Conservation (phyloP, 2,888 invertebrate species). For the Coleophora deauratella region DNA sequence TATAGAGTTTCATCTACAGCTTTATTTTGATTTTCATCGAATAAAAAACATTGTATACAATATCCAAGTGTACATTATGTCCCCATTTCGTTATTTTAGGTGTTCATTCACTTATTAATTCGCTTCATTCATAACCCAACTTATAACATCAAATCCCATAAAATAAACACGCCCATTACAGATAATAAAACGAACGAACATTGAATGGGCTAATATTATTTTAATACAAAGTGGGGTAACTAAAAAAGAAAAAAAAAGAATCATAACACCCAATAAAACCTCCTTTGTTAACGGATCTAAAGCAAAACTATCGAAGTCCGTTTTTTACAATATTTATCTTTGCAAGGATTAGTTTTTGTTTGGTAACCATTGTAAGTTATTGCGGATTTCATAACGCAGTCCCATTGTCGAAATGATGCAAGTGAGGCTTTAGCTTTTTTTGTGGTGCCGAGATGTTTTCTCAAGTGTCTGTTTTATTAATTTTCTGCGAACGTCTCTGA, state of each 20-base stretch:
- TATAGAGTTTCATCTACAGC: too few relatives aligned
- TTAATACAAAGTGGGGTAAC: conserved; percentile 21
- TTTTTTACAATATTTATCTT: conserved; percentile 20
- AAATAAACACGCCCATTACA: conserved; percentile 15
- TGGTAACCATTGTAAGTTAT: conserved; percentile 7
- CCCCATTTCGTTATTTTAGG: too few relatives aligned
- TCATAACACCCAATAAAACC: background rate
- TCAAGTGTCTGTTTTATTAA: conserved; percentile 21
- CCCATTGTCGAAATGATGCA: conserved; percentile 10
- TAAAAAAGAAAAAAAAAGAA: conserved; percentile 14
- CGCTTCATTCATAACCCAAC: too few relatives aligned
- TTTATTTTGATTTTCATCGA: too few relatives aligned
- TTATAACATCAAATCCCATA: conserved; percentile 1
- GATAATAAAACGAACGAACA: conserved; percentile 17
- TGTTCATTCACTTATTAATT: too few relatives aligned
- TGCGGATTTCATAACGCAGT: conserved; percentile 9
- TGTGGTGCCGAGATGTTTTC: conserved; percentile 14
- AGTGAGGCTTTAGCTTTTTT: conserved; percentile 13
- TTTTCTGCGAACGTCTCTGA: conserved; percentile 7
- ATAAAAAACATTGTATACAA: too few relatives aligned
- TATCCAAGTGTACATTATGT: too few relatives aligned
- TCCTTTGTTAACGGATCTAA: conserved; percentile 13
- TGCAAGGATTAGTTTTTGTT: conserved; percentile 21
- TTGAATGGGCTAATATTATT: conserved; percentile 20
- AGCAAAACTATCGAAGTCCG: conserved; percentile 9